phyloP scores from a whole-genome alignment of 2,797 vertebrate genomes.

The Gastrophryne carolinensis region DNA sequence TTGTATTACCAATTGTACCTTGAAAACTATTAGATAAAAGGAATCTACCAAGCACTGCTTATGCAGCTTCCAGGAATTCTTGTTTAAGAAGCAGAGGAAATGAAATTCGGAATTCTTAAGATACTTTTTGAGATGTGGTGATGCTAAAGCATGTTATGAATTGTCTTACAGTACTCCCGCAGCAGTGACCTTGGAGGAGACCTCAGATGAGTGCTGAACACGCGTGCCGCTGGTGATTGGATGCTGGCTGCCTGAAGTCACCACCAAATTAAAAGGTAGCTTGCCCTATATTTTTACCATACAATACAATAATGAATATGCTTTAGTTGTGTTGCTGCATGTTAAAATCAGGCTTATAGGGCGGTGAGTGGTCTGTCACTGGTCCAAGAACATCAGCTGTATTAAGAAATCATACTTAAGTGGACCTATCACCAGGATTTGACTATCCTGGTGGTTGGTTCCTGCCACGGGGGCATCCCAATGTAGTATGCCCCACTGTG shows the following conservation, averaged over 20 bases:
- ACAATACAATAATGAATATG: no score
- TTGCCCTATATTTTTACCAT: neutral
- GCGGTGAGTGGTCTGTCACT: no score
- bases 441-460: no score
- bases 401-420: no score
- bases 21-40: neutral
- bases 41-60: neutral
- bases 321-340: no score
- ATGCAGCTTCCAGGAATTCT: neutral
- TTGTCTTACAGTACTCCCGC: neutral
- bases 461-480: no score
- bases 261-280: neutral
- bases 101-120: conserved; percentile 13
- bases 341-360: no score
- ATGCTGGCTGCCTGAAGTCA: neutral
- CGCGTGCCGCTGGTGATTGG: neutral
- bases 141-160: neutral
- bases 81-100: neutral
- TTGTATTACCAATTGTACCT: neutral
- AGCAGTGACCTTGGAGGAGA: neutral
- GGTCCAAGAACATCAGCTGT: no score
- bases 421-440: no score
- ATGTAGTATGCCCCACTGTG: no score
- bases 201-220: neutral
- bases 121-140: neutral